Base-by-base conservation (phyloP, 2,888 invertebrate species). In the Adelphocoris suturalis region DNA sequence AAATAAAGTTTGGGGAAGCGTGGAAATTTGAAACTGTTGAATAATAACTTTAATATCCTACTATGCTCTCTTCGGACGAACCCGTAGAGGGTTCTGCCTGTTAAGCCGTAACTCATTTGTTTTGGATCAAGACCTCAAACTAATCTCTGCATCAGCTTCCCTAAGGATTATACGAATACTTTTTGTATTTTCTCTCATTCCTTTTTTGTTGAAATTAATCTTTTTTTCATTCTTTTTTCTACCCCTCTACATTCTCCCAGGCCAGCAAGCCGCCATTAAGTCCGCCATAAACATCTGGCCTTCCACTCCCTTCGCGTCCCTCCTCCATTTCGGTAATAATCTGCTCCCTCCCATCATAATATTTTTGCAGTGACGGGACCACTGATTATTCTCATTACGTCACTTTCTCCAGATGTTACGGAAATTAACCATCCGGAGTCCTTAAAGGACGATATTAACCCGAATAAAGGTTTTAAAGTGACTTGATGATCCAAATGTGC, bases 381-480 rank as follows among this genome's bases (percentile, higher is more conserved):
- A 52, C 76, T 61, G 88, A 88, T 88, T 88, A 88, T 52, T 11
- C 88, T 88, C 88, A 88, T 88, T 80, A 88, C 88, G 88, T 88
- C 88, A 80, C 78, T 76, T 78, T 88, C 57, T 88, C 88, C 88
- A 88, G 88, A 78, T 88, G 88, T 88, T 88, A 78, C 88, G 28
- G 88, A 85, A 85, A 85, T 85, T 85, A 85, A 28, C 37, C 16
- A 57, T 19, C 61, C n/a, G 19, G 85, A 61, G 85, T 28, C 57
- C 37, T 5, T n/a, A 19, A 11, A 80, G 78, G 28, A n/a, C 12
- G 37, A 14, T 80, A 47, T 47, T 80, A 47, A 47, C 78, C 78
- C 78, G 23, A 68, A 27, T 23, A 27, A 23, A 23, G 68, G 19
- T 52, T 23, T 68, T 12, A 23, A 23, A 68, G 68, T 19, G 23